phyloP scores from a whole-genome alignment of 2,797 vertebrate genomes.

The Arrhamphus sclerolepis region DNA sequence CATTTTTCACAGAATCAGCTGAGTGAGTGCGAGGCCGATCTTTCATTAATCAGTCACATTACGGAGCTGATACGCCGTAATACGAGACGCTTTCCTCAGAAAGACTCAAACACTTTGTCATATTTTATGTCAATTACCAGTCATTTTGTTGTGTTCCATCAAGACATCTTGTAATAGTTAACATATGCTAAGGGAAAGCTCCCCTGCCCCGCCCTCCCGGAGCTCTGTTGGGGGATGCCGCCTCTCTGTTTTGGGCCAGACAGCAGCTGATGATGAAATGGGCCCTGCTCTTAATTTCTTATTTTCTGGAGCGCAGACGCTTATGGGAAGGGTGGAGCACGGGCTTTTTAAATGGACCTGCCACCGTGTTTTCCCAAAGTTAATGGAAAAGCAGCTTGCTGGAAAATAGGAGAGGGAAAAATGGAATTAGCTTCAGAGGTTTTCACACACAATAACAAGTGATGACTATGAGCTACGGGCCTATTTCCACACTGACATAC shows the following conservation, averaged over 20 bases:
- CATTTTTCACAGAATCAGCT: slow-evolving; percentile 99
- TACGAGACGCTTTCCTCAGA: slow-evolving; percentile 96
- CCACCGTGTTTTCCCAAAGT: slow-evolving; percentile 96
- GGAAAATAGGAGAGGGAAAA: slow-evolving; percentile 88
- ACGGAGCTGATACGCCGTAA: slow-evolving; percentile 94
- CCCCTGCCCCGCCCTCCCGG: slow-evolving; percentile 87
- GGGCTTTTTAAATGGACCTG: slow-evolving; percentile 93
- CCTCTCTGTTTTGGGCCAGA: slow-evolving; percentile 79
- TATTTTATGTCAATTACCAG: slow-evolving; percentile 99
- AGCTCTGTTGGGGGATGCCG: slow-evolving; percentile 83
- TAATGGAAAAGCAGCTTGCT: slow-evolving; percentile 98
- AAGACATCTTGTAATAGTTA: slow-evolving; percentile 97
- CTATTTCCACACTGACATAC: slow-evolving; percentile 67
- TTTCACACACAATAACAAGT: slow-evolving; percentile 92
- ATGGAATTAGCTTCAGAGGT: slow-evolving; percentile 94
- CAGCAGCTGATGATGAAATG: slow-evolving; percentile 87
- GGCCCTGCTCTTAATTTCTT: slow-evolving; percentile 95
- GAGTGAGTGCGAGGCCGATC: slow-evolving; percentile 92
- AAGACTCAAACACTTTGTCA: slow-evolving; percentile 99
- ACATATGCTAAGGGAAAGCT: slow-evolving; percentile 97
- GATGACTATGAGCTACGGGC: slow-evolving; percentile 89
- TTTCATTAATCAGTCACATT: slow-evolving; percentile 99
- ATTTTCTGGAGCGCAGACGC: slow-evolving; percentile 87
- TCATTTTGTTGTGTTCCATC: slow-evolving; percentile 98
- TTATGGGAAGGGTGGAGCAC: slow-evolving; percentile 93